Evolutionary conservation across 1,140 invertebrate species (phyloP).

Genomic region (Drosophila ambigua): DNA sequence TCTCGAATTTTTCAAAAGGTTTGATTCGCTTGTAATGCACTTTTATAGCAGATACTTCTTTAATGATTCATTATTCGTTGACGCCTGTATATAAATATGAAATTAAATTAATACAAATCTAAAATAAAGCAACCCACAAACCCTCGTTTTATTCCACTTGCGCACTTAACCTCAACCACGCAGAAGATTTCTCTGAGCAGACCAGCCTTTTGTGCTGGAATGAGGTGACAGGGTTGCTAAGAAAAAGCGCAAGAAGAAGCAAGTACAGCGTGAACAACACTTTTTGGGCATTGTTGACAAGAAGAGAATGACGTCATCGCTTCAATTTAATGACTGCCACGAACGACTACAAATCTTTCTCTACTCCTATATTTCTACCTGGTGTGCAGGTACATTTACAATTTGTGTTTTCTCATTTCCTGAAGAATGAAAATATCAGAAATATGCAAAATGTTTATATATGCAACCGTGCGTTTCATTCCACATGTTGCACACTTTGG

Average conservation of each 20-base stretch:
- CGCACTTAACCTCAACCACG: conserved; percentile 18
- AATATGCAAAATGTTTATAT: background rate
- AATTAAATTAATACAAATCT: background rate
- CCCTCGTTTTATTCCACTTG: conserved; percentile 10
- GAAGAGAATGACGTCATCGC: no score
- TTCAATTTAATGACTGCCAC: no score
- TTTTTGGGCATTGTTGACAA: no score
- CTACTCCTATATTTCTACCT: no score
- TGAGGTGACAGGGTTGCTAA: conserved; percentile 17
- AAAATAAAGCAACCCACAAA: conserved; percentile 5
- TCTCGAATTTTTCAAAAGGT: no score
- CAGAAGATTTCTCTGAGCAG: background rate
- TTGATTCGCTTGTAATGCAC: background rate
- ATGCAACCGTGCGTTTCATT: conserved; percentile 69
- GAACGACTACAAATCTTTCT: no score
- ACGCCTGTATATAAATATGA: background rate
- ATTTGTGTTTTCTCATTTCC: background rate
- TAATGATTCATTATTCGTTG: background rate
- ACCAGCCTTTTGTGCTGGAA: conserved; percentile 8
- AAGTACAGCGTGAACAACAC: no score
- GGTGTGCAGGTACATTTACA: no score
- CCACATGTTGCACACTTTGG: conserved; percentile 8
- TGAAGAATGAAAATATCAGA: conserved; percentile 6
- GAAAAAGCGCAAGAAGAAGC: conserved; percentile 4
- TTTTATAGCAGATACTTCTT: background rate